phyloP scores from a whole-genome alignment of 2,888 invertebrate genomes.

The Hirtodrosophila confusa region DNA sequence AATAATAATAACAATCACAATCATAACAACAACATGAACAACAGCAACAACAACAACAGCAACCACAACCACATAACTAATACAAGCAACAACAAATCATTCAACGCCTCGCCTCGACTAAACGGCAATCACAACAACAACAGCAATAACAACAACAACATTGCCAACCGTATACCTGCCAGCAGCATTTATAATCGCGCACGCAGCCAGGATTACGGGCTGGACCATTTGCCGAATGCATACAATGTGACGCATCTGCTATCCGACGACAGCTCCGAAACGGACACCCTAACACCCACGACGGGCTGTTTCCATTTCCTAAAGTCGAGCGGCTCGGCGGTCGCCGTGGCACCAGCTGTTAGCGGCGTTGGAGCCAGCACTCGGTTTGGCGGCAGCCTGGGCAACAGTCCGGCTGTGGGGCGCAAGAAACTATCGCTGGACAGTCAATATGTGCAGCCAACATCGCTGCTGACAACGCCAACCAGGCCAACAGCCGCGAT shows the following conservation, averaged over 20 bases:
- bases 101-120: constrained; percentile 49
- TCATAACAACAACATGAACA: constrained; percentile 21
- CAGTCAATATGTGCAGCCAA: constrained; percentile 65
- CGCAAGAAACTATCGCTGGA: constrained; percentile 83
- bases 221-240: constrained; percentile 61
- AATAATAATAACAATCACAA: constrained; percentile 31
- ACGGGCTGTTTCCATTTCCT: constrained; percentile 82
- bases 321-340: constrained; percentile 35
- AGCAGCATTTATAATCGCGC: constrained; percentile 54
- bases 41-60: constrained; percentile 31
- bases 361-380: constrained; percentile 12
- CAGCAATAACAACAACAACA: constrained; percentile 15
- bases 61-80: constrained; percentile 41
- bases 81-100: constrained; percentile 26
- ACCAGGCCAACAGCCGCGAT: constrained; percentile 3
- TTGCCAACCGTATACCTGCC: constrained; percentile 23
- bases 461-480: neutral
- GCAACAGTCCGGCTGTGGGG: constrained; percentile 79
- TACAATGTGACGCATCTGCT: constrained; percentile 28
- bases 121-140: constrained; percentile 53
- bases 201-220: constrained; percentile 82
- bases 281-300: constrained; percentile 68
- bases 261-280: constrained; percentile 69
- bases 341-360: constrained; percentile 2
- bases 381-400: constrained; percentile 69